Conservation (phyloP, 2,888 invertebrate species). For the Odontomyia ornata region DNA sequence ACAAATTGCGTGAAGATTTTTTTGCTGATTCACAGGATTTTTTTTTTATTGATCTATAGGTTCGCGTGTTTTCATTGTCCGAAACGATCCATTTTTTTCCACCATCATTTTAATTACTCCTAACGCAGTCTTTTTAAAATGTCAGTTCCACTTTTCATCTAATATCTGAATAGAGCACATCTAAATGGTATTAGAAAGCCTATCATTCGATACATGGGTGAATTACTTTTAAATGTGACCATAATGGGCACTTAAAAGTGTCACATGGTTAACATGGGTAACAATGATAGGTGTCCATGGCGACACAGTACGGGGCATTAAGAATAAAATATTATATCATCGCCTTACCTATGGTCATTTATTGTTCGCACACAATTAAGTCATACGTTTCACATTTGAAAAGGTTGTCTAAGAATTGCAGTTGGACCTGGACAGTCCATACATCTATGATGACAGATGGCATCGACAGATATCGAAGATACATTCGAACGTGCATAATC, state of each 20-base stretch:
- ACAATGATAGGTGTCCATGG: background rate
- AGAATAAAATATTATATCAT: conserved; percentile 39
- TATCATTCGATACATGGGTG: conserved; percentile 5
- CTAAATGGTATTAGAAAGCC: background rate
- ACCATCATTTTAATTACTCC: too few relatives aligned
- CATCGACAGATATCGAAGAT: conserved; percentile 17
- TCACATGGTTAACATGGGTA: conserved; percentile 35
- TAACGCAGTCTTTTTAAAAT: background rate
- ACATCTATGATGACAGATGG: conserved; percentile 30
- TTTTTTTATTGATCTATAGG: background rate
- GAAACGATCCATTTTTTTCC: too few relatives aligned
- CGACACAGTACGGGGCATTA: background rate
- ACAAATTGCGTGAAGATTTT: background rate
- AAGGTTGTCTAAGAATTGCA: conserved; percentile 10
- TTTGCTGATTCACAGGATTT: background rate
- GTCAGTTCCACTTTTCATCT: background rate
- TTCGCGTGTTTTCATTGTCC: too few relatives aligned
- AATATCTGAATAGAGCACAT: background rate
- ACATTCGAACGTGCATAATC: background rate
- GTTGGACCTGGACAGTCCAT: conserved; percentile 28
- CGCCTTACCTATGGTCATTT: conserved; percentile 22
- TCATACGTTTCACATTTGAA: conserved; percentile 27
- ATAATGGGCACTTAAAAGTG: conserved; percentile 40
- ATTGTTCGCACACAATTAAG: conserved; percentile 32
- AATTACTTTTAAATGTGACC: conserved; percentile 44